Base-by-base conservation (phyloP, 2,888 invertebrate genomes). In the Eumacrocentrus americanus region DNA sequence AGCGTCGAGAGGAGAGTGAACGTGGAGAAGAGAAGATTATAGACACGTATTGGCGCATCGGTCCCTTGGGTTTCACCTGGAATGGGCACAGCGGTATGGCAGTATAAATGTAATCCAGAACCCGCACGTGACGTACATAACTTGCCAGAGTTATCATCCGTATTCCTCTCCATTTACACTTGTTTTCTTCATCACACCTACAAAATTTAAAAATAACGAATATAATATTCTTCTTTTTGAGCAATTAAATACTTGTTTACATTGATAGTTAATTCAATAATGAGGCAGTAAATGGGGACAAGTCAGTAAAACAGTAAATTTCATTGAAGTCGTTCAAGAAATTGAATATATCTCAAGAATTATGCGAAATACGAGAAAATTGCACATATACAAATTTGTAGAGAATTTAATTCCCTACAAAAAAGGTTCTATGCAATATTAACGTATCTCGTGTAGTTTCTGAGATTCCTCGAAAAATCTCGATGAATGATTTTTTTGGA, bases 1-100 rank as follows among this genome's bases (percentile, higher is more conserved):
- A 35, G 50, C 37, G 22, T 23, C 12, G 35, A 44, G 11, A 22
- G 14, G 40, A 40, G 42, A n/a, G n/a, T n/a, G n/a, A n/a, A n/a
- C 37, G 16, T 40, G 47, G 51, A 50, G 18, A 53, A n/a, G 35
- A 47, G 64, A 72, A 74, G 74, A 75, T 77, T 78, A 78, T 78
- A 75, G 76, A 76, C 78, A 78, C 78, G 78, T 78, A 78, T 78
- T 77, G 78, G 78, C 77, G 78, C 78, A 78, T 78, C 75, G 76
- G 71, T 69, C 78, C 74, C 73, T 67, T 69, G 73, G 72, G 73
- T 58, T 52, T 71, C 72, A 55, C 68, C 67, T 60, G 54, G 40
- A 47, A 37, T 51, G 44, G 58, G 29, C 34, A 44, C 34, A 53
- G 29, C 35, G 48, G 40, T 47, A 57, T 35, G 47, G 48, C 29